Evolutionary conservation across 2,888 invertebrate species (phyloP).

Genomic region (Adelognathus sp.): DNA sequence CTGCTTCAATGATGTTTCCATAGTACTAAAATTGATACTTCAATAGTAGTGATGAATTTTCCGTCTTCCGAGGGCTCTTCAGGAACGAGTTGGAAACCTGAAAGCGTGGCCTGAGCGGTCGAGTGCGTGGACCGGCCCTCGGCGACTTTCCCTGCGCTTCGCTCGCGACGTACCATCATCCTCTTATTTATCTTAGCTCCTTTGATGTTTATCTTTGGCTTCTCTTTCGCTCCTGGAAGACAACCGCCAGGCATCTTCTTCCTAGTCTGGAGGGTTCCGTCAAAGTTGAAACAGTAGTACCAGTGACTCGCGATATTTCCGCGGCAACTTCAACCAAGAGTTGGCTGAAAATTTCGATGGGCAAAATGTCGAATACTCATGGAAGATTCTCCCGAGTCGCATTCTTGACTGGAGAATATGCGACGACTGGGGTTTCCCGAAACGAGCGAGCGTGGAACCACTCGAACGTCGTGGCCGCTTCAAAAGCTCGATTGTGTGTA

Average conservation of each 20-base stretch:
- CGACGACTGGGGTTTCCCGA: background rate
- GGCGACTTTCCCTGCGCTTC: background rate
- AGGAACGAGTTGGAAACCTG: too few species aligned
- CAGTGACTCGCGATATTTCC: background rate
- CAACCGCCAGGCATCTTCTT: background rate
- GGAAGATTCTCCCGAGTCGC: background rate
- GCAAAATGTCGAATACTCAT: background rate
- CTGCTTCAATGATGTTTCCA: background rate
- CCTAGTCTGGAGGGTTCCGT: background rate
- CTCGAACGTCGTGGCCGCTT: constrained; percentile 7
- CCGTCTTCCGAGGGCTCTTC: background rate
- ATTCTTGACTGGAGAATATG: constrained; percentile 8
- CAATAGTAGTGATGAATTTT: background rate
- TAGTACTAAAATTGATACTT: background rate
- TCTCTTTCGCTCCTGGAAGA: background rate
- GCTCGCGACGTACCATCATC: background rate
- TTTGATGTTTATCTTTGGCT: constrained; percentile 33
- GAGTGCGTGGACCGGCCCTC: background rate
- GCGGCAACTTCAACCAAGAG: background rate
- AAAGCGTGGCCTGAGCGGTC: background rate
- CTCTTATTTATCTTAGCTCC: constrained; percentile 24
- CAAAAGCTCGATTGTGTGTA: background rate
- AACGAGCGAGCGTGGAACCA: background rate
- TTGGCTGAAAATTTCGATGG: background rate
- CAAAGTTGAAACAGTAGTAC: constrained; percentile 12